These are phyloP conservation scores for Aldabrachelys gigantea DNA, from an alignment of 2,113 vertebrate species.

Conservation along the genomic window DNA sequence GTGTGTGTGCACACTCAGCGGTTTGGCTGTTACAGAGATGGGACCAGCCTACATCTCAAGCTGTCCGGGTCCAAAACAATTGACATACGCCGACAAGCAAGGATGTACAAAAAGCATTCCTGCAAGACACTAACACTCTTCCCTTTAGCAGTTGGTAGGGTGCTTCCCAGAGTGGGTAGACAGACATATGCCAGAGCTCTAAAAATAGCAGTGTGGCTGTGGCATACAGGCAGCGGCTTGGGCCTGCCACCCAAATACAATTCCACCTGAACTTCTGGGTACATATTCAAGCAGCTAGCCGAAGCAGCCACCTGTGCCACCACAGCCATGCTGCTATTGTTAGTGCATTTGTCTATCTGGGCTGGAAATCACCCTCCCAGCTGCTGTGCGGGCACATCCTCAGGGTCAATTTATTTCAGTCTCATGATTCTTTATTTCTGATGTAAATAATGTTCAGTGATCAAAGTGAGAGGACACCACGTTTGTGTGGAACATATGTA, in stretches of 20 bases:
- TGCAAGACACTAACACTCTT: too few relatives aligned
- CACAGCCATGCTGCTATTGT: neutral
- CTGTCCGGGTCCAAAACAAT: neutral
- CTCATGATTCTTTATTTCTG: neutral
- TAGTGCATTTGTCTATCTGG: neutral
- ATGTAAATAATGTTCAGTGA: neutral
- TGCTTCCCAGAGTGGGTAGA: neutral
- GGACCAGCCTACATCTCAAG: neutral
- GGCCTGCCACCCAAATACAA: neutral
- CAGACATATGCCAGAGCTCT: neutral
- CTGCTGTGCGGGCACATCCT: neutral
- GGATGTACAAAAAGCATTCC: neutral
- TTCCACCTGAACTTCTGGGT: neutral
- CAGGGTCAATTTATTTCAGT: neutral
- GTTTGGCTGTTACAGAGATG: neutral
- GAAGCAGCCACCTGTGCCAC: neutral
- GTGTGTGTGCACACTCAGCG: neutral
- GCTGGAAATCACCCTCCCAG: neutral
- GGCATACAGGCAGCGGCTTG: neutral
- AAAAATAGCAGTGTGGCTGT: neutral
- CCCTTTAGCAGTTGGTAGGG: neutral
- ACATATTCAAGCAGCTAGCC: neutral
- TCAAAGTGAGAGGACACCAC: too few relatives aligned
- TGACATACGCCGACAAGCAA: neutral
- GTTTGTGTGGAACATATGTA: too few relatives aligned